Evolutionary conservation across 2,113 vertebrate species (phyloP).

Genomic region (Crotalus tigris): DNA sequence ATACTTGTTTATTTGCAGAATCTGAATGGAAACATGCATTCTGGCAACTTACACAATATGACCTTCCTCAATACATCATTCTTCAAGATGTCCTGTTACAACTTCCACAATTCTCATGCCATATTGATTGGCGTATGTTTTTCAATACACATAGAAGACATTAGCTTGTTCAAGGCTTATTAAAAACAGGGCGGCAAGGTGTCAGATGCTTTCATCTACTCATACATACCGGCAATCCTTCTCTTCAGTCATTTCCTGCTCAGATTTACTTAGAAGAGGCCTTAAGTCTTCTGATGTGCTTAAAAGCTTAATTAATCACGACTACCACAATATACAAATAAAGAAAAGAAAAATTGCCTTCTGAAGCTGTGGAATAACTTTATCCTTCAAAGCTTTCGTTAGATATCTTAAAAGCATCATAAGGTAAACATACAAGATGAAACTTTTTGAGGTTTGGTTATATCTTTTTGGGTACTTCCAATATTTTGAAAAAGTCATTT

Average conservation of each 20-base stretch:
- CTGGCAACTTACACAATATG: background rate
- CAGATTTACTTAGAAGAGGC: background rate
- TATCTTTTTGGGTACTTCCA: constrained; percentile 10
- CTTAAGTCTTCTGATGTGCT: constrained; percentile 5
- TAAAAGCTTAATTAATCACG: background rate
- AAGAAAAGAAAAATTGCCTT: background rate
- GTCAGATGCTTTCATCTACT: background rate
- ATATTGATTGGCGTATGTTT: background rate
- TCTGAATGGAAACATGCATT: background rate
- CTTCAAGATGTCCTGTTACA: background rate
- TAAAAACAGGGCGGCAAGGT: background rate
- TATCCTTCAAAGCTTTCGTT: background rate
- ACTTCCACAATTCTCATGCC: background rate
- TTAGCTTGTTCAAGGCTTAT: background rate
- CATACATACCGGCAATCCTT: background rate
- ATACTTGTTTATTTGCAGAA: background rate
- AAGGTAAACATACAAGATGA: constrained; percentile 4
- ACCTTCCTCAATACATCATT: background rate
- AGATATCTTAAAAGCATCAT: background rate
- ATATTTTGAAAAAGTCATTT: constrained; percentile 10
- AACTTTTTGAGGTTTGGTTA: background rate
- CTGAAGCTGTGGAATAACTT: background rate
- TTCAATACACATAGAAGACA: background rate
- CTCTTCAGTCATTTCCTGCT: background rate
- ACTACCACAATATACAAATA: background rate